Evolutionary conservation across 1,140 invertebrate species (phyloP).

Genomic region (Papilio machaon): DNA sequence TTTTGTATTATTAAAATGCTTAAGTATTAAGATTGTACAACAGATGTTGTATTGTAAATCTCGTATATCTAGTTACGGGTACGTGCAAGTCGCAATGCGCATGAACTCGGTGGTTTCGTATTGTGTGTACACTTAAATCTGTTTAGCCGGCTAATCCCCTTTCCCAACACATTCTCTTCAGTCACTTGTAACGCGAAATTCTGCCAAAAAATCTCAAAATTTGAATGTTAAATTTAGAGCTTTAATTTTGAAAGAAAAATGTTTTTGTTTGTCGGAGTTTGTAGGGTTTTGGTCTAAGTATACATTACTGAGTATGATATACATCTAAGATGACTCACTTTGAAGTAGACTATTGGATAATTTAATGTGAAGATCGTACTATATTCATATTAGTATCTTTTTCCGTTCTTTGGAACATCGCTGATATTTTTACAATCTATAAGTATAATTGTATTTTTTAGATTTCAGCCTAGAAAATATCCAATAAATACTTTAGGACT

Average conservation of each 20-base stretch:
- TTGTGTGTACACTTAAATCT: slow-evolving; percentile 31
- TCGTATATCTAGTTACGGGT: slow-evolving; percentile 17
- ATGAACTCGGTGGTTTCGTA: slow-evolving; percentile 19
- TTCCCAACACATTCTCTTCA: neutral
- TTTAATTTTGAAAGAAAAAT: neutral
- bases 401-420: too few relatives aligned
- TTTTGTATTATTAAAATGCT: neutral
- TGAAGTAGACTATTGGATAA: too few relatives aligned
- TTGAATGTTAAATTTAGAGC: neutral
- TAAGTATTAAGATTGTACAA: neutral
- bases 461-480: neutral
- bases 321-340: too few relatives aligned
- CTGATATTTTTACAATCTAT: too few relatives aligned
- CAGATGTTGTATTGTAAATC: slow-evolving; percentile 10
- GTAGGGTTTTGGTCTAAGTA: too few relatives aligned
- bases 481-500: neutral
- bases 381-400: too few relatives aligned
- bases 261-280: too few relatives aligned
- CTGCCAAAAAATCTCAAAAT: slow-evolving; percentile 1
- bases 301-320: too few relatives aligned
- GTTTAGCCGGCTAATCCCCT: slow-evolving; percentile 12
- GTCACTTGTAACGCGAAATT: slow-evolving; percentile 12
- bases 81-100: slow-evolving; percentile 26
- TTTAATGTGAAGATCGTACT: too few relatives aligned
- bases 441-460: too few relatives aligned